Conservation (phyloP, 1,140 invertebrate genomes). For the Temnothorax curvispinosus region DNA sequence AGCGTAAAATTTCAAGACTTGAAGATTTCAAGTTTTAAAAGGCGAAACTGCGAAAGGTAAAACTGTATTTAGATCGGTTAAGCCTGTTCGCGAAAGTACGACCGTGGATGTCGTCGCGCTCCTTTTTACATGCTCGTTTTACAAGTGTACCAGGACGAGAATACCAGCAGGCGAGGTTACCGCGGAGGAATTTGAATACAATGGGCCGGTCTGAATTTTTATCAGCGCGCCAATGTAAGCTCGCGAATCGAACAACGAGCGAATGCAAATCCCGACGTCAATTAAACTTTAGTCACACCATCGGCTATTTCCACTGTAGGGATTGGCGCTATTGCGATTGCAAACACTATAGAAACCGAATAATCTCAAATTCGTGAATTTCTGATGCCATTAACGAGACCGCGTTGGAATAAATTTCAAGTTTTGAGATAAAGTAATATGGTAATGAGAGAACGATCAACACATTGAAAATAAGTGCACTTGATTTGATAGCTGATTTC, state of each 20-base stretch:
- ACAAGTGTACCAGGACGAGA: constrained; percentile 78
- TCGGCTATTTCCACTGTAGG: constrained; percentile 53
- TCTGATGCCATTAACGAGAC: constrained; percentile 11
- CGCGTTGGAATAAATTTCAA: not conserved
- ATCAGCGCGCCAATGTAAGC: constrained; percentile 78
- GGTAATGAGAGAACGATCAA: not conserved
- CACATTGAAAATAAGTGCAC: not conserved
- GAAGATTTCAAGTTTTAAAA: not conserved
- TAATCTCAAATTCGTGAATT: constrained; percentile 33
- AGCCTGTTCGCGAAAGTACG: constrained; percentile 31
- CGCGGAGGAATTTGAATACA: constrained; percentile 82
- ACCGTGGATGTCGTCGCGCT: constrained; percentile 41
- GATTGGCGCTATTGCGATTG: constrained; percentile 24
- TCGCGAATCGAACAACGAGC: constrained; percentile 53
- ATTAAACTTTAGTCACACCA: constrained; percentile 81
- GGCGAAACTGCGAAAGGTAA: not conserved
- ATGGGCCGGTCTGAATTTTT: constrained; percentile 85
- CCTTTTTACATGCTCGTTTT: constrained; percentile 75
- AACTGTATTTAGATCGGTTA: constrained; percentile 18
- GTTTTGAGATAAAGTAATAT: not conserved
- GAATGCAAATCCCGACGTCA: constrained; percentile 81
- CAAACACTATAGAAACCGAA: not conserved
- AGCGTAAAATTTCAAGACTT: not conserved
- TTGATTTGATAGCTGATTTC: not conserved
- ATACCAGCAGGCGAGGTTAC: constrained; percentile 37